Evolutionary conservation across 2,888 invertebrate species (phyloP), one percentile per base, ranked within the genome.

Genomic region (Schizotus pectinicornis): DNA sequence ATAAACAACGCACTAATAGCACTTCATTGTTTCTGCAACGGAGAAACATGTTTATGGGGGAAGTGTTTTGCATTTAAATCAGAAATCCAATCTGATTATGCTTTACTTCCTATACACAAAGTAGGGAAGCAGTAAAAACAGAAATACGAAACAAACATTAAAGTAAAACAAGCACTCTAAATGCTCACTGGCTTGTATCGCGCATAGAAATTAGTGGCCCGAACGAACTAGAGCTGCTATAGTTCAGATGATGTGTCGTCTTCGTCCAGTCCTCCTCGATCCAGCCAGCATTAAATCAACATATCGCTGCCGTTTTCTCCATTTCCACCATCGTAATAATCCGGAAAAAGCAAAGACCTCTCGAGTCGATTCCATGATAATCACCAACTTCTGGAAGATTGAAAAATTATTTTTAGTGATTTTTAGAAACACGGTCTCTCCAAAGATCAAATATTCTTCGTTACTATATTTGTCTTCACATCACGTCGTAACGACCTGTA

Each of bases 121-220:
- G 62, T 61, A 59, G 60, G 55, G 56, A 56, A 59, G 62, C 62
- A 64, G 59, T 68, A 70, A 68, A 68, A 69, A 68, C 65, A 60
- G 58, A 65, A 67, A 68, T 68, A 63, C 67, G 60, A 64, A 68
- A 69, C 65, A 65, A 65, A 65, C 67, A 67, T 68, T 67, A 71
- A 68, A 69, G 63, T 67, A 63, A 70, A 71, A 65, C 68, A 64
- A 67, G 65, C 67, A 65, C 67, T 68, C 65, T 68, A 67, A 68
- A 67, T 69, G 70, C 69, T 70, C 62, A 65, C 56, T 64, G 67
- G 62, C 38, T 63, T 59, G 64, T 67, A 67, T 67, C 64, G 61
- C 31, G 62, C 62, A 64, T 64, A 57, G 65, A 53, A 67, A 68
- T 68, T 68, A 68, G 64, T 59, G 34, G 57, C 50, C 42, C 52